These are phyloP conservation scores for Simalia tracyae DNA, from an alignment of 2,797 vertebrate genomes.

Conservation along the genomic window DNA sequence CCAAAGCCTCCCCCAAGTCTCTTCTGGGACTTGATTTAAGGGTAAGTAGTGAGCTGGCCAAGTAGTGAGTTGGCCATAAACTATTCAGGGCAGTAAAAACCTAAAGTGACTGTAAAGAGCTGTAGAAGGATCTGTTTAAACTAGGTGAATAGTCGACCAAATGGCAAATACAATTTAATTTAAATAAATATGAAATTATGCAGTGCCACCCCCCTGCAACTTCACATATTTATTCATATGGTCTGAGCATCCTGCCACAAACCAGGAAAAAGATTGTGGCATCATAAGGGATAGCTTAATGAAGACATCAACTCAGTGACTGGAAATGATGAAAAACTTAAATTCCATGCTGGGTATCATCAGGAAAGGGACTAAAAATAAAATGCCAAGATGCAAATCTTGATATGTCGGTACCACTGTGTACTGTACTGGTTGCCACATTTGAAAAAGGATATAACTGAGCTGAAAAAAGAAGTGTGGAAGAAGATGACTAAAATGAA, in stretches of 20 bases:
- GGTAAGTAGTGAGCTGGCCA: neutral
- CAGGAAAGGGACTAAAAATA: neutral
- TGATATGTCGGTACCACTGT: neutral
- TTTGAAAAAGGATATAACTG: neutral
- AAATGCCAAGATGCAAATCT: neutral
- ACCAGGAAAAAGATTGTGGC: neutral
- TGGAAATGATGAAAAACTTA: neutral
- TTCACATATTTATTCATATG: neutral
- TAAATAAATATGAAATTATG: neutral
- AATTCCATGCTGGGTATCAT: neutral
- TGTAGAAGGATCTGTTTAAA: neutral
- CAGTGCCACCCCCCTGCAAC: fast-evolving
- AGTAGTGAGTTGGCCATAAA: neutral
- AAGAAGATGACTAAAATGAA: neutral
- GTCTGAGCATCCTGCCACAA: neutral
- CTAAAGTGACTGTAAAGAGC: neutral
- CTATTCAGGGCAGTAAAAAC: neutral
- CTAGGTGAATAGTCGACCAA: neutral
- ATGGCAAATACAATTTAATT: neutral
- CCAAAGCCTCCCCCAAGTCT: neutral
- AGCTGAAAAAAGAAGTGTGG: neutral
- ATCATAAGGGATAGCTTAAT: neutral
- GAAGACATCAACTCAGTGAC: neutral
- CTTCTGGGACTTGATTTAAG: neutral
- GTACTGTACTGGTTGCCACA: neutral